Conservation (phyloP, 2,888 invertebrate species). For the Hartigia nigra region DNA sequence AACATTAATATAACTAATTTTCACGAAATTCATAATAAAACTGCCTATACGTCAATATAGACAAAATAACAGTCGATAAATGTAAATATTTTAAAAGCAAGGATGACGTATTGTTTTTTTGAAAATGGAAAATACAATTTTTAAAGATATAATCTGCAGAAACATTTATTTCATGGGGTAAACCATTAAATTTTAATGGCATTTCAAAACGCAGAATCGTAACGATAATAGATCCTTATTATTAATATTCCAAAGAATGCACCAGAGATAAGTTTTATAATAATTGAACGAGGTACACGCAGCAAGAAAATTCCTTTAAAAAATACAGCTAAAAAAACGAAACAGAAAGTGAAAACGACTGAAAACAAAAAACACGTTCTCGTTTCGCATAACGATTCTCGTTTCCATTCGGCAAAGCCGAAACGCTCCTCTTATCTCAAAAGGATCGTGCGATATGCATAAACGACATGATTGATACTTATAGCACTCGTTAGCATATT, state of each 20-base stretch:
- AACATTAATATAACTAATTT: no score
- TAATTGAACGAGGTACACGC: background rate
- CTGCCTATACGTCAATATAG: no score
- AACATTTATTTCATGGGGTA: no score
- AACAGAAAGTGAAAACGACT: background rate
- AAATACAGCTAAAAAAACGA: background rate
- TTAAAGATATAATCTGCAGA: no score
- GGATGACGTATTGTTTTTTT: no score
- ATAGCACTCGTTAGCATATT: constrained; percentile 47
- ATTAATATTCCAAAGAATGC: background rate
- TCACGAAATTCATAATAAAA: no score
- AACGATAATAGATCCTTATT: no score
- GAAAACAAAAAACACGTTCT: background rate
- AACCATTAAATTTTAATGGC: background rate
- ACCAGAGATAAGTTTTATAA: background rate
- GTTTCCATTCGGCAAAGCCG: background rate
- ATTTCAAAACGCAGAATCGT: background rate
- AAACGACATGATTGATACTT: constrained; percentile 54
- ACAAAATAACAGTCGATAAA: no score
- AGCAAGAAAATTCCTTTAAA: background rate
- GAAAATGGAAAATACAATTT: background rate
- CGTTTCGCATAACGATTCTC: constrained; percentile 1
- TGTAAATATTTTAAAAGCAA: no score
- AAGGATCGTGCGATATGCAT: constrained; percentile 32
- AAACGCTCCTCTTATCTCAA: background rate